These are phyloP conservation scores for Orchesellides sinensis DNA, from an alignment of 2,888 invertebrate genomes.

Conservation along the genomic window DNA sequence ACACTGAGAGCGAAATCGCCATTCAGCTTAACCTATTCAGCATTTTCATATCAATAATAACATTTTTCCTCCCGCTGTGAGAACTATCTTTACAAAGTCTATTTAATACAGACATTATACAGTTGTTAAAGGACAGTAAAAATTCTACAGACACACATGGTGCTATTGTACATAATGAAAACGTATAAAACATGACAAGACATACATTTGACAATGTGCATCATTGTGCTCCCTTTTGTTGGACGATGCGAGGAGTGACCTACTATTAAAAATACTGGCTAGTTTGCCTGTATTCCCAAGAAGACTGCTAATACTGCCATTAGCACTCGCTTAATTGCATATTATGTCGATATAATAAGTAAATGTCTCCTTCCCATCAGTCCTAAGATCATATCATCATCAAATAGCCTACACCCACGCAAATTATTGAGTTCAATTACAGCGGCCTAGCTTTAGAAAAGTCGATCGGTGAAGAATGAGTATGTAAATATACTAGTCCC, in stretches of 20 bases:
- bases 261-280: neutral
- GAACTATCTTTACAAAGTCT: conserved; percentile 4
- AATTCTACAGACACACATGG: no score
- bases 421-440: conserved; percentile 34
- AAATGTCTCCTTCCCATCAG: neutral
- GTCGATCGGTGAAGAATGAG: neutral
- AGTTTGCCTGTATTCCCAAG: neutral
- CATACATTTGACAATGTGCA: neutral
- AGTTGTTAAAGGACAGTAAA: neutral
- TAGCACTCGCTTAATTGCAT: neutral
- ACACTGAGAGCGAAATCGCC: neutral
- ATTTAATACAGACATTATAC: neutral
- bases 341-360: no score
- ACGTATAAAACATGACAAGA: no score
- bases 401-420: conserved; percentile 32
- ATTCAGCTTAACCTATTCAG: neutral
- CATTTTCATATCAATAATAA: neutral
- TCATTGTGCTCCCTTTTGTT: neutral
- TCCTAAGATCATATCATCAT: no score
- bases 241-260: neutral
- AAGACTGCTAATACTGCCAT: neutral
- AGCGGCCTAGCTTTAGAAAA: neutral
- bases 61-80: neutral
- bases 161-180: no score
- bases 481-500: neutral